Evolutionary conservation across 2,888 invertebrate genomes (phyloP).

Genomic region (Aphodius granarius): DNA sequence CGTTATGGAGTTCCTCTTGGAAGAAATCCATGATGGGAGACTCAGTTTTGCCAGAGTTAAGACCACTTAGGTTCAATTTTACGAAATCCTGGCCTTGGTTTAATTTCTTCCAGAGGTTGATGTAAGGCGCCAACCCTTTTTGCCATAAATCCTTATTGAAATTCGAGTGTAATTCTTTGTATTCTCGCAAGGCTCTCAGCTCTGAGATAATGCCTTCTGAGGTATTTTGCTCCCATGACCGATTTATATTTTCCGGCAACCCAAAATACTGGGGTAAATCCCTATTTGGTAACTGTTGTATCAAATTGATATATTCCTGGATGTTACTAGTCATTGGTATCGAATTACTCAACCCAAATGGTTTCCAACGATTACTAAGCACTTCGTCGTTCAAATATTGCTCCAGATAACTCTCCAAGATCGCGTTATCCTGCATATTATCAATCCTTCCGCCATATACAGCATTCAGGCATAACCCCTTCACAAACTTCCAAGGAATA

Average conservation of each 20-base stretch:
- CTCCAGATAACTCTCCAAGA: constrained; percentile 68
- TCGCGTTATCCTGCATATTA: constrained; percentile 70
- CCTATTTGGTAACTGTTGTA: constrained; percentile 69
- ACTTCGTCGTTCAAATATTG: constrained; percentile 63
- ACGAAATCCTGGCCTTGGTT: constrained; percentile 59
- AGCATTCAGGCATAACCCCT: constrained; percentile 75
- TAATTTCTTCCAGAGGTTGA: constrained; percentile 82
- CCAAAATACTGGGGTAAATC: constrained; percentile 80
- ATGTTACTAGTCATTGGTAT: constrained; percentile 59
- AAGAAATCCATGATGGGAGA: constrained; percentile 64
- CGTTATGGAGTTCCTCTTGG: constrained; percentile 62
- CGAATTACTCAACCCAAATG: constrained; percentile 55
- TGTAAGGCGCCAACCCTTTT: constrained; percentile 66
- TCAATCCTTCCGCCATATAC: constrained; percentile 88
- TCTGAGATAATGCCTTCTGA: constrained; percentile 63
- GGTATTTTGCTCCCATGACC: constrained; percentile 78
- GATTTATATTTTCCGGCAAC: constrained; percentile 83
- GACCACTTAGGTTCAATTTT: constrained; percentile 36
- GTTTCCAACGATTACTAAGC: constrained; percentile 62
- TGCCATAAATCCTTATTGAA: constrained; percentile 56
- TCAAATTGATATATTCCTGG: constrained; percentile 67
- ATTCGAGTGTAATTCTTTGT: constrained; percentile 29
- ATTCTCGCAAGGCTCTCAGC: constrained; percentile 57
- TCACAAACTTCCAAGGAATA: constrained; percentile 72
- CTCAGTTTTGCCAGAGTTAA: constrained; percentile 34